These are phyloP conservation scores for Chesias legatella DNA, from an alignment of 2,888 invertebrate species.

Conservation along the genomic window DNA sequence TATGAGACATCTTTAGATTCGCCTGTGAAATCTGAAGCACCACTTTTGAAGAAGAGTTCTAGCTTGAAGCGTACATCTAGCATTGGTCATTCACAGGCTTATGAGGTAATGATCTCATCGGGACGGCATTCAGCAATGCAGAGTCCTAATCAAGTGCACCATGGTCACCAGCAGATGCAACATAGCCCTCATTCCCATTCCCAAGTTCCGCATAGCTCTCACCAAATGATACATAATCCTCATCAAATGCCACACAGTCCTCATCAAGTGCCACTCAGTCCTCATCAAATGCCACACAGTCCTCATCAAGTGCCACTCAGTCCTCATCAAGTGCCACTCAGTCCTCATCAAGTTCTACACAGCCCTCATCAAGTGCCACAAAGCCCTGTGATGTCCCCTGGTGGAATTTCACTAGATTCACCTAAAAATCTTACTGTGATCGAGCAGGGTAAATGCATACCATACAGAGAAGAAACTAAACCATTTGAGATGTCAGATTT, in stretches of 20 bases:
- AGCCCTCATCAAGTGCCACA: slow-evolving; percentile 58
- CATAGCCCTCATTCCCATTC: slow-evolving; percentile 10
- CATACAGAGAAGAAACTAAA: slow-evolving; percentile 95
- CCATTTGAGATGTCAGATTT: slow-evolving; percentile 99
- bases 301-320: slow-evolving; percentile 59
- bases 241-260: slow-evolving; percentile 45
- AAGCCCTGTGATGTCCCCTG: slow-evolving; percentile 63
- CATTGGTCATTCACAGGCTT: slow-evolving; percentile 74
- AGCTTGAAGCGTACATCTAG: slow-evolving; percentile 79
- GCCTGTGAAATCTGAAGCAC: slow-evolving; percentile 61
- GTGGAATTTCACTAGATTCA: slow-evolving; percentile 84
- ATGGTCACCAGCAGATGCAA: slow-evolving; percentile 46
- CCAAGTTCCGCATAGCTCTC: slow-evolving; percentile 1
- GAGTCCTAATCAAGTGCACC: slow-evolving; percentile 59
- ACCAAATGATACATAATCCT: not conserved
- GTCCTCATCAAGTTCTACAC: slow-evolving; percentile 57
- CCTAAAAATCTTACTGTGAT: slow-evolving; percentile 92
- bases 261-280: slow-evolving; percentile 56
- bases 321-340: slow-evolving; percentile 47
- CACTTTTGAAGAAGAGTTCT: slow-evolving; percentile 63
- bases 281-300: slow-evolving; percentile 46
- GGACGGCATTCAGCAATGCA: slow-evolving; percentile 72
- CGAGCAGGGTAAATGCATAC: slow-evolving; percentile 93
- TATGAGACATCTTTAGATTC: slow-evolving; percentile 85
- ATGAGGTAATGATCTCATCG: slow-evolving; percentile 66